These are phyloP conservation scores for Merops nubicus DNA, from an alignment of 2,113 vertebrate species.

Conservation along the genomic window DNA sequence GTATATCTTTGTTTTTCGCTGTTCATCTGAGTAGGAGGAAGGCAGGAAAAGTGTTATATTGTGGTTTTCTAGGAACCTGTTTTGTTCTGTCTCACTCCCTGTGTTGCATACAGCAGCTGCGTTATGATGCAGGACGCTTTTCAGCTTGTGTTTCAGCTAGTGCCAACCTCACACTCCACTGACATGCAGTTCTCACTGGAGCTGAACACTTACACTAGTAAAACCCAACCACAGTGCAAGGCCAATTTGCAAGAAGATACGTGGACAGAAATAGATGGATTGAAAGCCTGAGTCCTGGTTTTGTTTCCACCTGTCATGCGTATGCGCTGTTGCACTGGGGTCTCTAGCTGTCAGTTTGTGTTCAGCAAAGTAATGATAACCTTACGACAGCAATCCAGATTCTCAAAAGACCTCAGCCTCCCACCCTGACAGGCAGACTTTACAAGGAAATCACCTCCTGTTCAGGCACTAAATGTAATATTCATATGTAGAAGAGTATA, in stretches of 20 bases:
- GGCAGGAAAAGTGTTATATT: background rate
- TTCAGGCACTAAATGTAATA: background rate
- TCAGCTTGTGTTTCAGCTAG: background rate
- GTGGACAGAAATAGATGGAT: background rate
- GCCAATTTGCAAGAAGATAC: background rate
- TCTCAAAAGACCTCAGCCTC: background rate
- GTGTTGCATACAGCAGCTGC: background rate
- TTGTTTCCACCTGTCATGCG: background rate
- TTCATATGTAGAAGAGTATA: background rate
- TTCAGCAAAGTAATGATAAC: background rate
- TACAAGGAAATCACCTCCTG: background rate
- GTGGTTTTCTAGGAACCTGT: constrained; percentile 7
- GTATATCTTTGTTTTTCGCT: background rate
- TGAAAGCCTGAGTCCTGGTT: background rate
- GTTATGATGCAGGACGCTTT: background rate
- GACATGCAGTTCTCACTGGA: background rate
- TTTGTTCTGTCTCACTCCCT: background rate
- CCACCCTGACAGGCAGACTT: constrained; percentile 35
- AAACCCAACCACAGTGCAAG: background rate
- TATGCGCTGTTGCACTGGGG: background rate
- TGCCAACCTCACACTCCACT: background rate
- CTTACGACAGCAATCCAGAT: background rate
- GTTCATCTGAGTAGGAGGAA: background rate
- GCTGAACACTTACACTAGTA: background rate
- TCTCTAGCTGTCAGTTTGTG: background rate